Conservation (phyloP, 2,797 vertebrate species). For the Streptopelia turtur region DNA sequence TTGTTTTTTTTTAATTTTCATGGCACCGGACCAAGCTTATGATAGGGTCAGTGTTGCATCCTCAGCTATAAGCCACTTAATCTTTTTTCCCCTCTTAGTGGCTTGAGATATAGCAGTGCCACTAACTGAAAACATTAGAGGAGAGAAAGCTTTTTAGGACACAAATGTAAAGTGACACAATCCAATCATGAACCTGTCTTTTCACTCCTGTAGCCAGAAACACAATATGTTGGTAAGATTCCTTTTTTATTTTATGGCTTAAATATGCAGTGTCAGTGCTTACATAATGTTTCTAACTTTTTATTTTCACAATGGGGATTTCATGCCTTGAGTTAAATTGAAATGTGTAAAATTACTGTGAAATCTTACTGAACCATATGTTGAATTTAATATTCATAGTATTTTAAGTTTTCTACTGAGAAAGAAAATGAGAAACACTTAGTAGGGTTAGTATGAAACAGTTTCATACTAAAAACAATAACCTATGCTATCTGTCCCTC, state of each 20-base stretch:
- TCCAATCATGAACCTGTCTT: neutral
- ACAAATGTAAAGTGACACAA: neutral
- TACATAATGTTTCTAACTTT: constrained; percentile 32
- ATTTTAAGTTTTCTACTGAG: neutral
- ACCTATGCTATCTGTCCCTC: neutral
- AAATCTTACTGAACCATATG: constrained; percentile 31
- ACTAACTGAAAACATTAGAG: neutral
- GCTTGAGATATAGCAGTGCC: neutral
- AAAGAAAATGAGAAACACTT: neutral
- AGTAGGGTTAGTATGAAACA: neutral
- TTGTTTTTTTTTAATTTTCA: neutral
- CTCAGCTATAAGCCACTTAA: neutral
- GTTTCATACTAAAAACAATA: neutral
- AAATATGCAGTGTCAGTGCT: constrained; percentile 1
- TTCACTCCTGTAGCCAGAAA: neutral
- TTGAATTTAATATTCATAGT: constrained; percentile 19
- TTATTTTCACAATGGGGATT: constrained; percentile 39
- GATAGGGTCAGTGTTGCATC: neutral
- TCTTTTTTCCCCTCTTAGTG: neutral
- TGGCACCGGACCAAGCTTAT: neutral
- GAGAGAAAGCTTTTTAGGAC: neutral
- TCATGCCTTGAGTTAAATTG: constrained; percentile 15
- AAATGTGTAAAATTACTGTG: constrained; percentile 34
- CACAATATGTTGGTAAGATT: neutral
- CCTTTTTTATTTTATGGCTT: constrained; percentile 38